phyloP scores from a whole-genome alignment of 2,888 invertebrate genomes.

The Ectemnius lituratus region DNA sequence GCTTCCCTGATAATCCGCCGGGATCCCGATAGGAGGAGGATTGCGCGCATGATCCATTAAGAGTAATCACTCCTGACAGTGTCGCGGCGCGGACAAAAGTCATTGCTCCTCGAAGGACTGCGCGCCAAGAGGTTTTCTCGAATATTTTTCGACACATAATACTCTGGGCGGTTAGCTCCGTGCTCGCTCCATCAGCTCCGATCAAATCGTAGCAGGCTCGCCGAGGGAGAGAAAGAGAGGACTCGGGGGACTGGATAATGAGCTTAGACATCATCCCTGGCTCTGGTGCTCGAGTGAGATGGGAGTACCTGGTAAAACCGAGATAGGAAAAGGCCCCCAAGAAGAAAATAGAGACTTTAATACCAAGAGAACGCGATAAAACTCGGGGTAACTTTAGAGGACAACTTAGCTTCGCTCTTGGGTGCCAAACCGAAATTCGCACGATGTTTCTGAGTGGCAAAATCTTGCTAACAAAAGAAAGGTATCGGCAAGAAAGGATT shows the following conservation, averaged over 20 bases:
- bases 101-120: slow-evolving; percentile 64
- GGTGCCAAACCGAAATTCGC: slow-evolving; percentile 20
- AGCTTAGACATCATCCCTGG: slow-evolving; percentile 60
- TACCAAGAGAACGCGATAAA: neutral
- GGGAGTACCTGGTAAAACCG: neutral
- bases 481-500: slow-evolving; percentile 18
- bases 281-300: slow-evolving; percentile 16
- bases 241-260: slow-evolving; percentile 62
- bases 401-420: too few species aligned
- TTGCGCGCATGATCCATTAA: slow-evolving; percentile 53
- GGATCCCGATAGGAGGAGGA: slow-evolving; percentile 25
- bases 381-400: too few species aligned
- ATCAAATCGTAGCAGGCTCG: slow-evolving; percentile 64
- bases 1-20: slow-evolving; percentile 21
- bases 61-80: slow-evolving; percentile 57
- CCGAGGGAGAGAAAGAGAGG: slow-evolving; percentile 51
- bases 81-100: slow-evolving; percentile 60
- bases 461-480: slow-evolving; percentile 16
- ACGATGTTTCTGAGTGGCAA: slow-evolving; percentile 16
- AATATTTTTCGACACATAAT: slow-evolving; percentile 73
- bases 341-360: neutral
- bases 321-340: slow-evolving; percentile 13
- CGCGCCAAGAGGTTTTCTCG: slow-evolving; percentile 58
- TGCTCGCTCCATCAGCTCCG: slow-evolving; percentile 71
- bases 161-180: slow-evolving; percentile 74